phyloP scores from a whole-genome alignment of 2,113 vertebrate species.

The Mirza zaza region DNA sequence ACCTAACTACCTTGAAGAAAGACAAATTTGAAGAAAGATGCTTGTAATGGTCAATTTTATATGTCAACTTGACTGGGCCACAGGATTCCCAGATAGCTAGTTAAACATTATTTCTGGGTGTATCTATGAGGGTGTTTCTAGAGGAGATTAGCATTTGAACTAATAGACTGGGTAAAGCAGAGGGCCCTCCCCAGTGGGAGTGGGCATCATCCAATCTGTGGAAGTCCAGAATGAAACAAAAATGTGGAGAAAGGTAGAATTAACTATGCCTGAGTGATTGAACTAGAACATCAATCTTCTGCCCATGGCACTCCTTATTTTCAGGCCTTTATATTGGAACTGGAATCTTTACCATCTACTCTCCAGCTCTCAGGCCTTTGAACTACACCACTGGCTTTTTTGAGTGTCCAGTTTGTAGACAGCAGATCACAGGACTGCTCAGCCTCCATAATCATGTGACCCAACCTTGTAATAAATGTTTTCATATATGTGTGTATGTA shows the following conservation, averaged over 20 bases:
- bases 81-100: neutral
- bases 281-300: neutral
- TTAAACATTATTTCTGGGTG: neutral
- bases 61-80: neutral
- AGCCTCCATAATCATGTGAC: neutral
- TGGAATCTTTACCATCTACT: neutral
- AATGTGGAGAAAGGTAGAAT: neutral
- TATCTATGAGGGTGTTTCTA: neutral
- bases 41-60: neutral
- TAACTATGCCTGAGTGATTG: neutral
- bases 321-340: neutral
- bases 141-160: neutral
- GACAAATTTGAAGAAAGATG: constrained; percentile 8
- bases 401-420: neutral
- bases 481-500: neutral
- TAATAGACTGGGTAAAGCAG: neutral
- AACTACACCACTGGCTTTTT: neutral
- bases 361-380: neutral
- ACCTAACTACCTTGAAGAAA: neutral
- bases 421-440: neutral
- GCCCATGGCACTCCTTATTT: neutral
- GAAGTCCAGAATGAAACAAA: neutral
- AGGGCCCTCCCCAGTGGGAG: neutral
- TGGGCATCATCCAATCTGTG: neutral
- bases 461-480: neutral